Conservation (phyloP, 1,140 invertebrate species). For the Drosophila sucinea region DNA sequence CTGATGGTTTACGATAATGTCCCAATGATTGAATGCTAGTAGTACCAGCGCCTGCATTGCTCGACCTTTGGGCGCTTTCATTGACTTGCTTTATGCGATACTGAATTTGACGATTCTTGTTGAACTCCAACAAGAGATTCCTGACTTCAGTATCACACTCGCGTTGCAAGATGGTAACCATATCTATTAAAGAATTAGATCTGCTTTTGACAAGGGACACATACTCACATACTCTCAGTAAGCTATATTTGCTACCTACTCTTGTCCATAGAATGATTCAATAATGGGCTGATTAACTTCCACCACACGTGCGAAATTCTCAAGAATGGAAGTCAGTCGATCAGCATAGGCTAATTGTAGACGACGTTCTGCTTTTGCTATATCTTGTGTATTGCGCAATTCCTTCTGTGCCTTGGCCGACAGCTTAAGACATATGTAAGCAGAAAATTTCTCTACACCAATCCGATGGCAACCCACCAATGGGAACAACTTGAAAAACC, state of each 20-base stretch:
- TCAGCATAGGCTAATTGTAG: slow-evolving; percentile 92
- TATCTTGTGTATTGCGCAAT: slow-evolving; percentile 86
- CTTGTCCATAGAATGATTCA: slow-evolving; percentile 94
- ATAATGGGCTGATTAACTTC: slow-evolving; percentile 97
- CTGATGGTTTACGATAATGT: slow-evolving; percentile 78
- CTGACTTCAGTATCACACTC: slow-evolving; percentile 93
- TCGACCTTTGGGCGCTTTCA: slow-evolving; percentile 84
- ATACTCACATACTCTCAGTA: neutral
- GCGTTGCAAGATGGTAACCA: slow-evolving; percentile 90
- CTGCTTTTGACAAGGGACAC: slow-evolving; percentile 14
- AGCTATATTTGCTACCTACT: slow-evolving; percentile 30
- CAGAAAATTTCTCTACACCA: slow-evolving; percentile 95
- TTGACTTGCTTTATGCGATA: slow-evolving; percentile 87
- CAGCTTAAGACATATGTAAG: slow-evolving; percentile 93
- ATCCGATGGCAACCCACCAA: slow-evolving; percentile 95
- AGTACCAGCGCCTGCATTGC: slow-evolving; percentile 48
- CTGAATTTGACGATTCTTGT: slow-evolving; percentile 88
- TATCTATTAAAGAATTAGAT: slow-evolving; percentile 89
- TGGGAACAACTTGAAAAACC: slow-evolving; percentile 99
- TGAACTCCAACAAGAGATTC: slow-evolving; percentile 91
- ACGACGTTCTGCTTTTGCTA: slow-evolving; percentile 88
- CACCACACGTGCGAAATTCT: slow-evolving; percentile 93
- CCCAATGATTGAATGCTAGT: slow-evolving; percentile 74
- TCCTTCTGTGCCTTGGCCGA: slow-evolving; percentile 90
- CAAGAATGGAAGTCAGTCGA: slow-evolving; percentile 92